Evolutionary conservation across 2,113 vertebrate genomes (phyloP), one percentile per base, ranked within the genome.

Genomic region (Thryonomys swinderianus): DNA sequence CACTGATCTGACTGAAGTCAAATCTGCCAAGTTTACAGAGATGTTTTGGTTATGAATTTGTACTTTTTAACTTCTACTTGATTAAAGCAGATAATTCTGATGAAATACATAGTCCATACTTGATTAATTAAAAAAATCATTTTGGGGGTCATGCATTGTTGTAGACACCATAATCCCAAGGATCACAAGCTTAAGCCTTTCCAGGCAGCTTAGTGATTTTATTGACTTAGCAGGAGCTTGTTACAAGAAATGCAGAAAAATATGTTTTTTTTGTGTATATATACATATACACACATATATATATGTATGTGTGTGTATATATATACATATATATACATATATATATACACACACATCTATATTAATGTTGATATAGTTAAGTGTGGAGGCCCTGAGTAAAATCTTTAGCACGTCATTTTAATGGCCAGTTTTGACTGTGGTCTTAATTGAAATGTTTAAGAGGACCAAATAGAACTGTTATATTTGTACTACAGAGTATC

Each of bases 381-480:
- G 12, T 32, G 45, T 76, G 30, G 34, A 74, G 16, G n/a, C 45
- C 42, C 14, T 48, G 13, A 3, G 45, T 78, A 51, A 48, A 45
- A 78, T 51, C 45, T 13, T 51, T 30, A 51, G 74, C 32, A 51
- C 51, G 57, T 66, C 17, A 90, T 91, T 86, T 82, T 42, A 59
- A 40, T 78, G 3, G 87, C 20, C 45, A 93, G 5, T 69, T 90
- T 96, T 80, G 66, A 61, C 51, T 66, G 62, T 92, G 30, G 53
- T 88, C 25, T 90, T 86, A 86, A 94, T 66, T 67, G 59, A 90
- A 92, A 93, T 96, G 42, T 23, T 85, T 85, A 23, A n/a, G 74
- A 93, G 92, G 42, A 95, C 27, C 10, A 84, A 93, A 55, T 51
- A 90, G 62, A 73, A 67, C 37, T 90, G 1, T 69, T 69, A 17